These are phyloP conservation scores for Aphidoletes aphidimyza DNA, from an alignment of 2,888 invertebrate species.

Conservation along the genomic window DNA sequence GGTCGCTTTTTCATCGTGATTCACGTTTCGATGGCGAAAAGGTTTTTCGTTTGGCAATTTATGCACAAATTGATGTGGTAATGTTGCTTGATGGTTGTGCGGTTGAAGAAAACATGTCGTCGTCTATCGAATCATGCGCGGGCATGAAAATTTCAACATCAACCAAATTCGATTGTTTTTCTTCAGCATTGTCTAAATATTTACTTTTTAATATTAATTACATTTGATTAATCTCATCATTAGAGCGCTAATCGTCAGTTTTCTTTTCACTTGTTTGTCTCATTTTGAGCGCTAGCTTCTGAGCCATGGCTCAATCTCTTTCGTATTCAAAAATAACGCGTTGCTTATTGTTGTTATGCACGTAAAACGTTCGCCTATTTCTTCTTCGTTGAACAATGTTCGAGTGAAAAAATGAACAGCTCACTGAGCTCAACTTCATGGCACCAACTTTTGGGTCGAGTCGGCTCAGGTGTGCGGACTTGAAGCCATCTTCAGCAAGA, in stretches of 20 bases:
- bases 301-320: background rate
- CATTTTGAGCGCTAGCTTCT: no score
- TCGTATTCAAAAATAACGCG: background rate
- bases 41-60: background rate
- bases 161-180: constrained; percentile 5
- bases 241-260: constrained; percentile 17
- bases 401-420: background rate
- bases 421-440: background rate
- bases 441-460: background rate
- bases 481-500: background rate
- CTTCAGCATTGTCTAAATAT: background rate
- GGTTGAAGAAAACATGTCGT: no score
- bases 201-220: constrained; percentile 43
- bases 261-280: background rate
- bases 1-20: no score
- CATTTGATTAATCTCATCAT: constrained; percentile 36
- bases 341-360: background rate
- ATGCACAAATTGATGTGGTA: background rate
- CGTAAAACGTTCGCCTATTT: background rate
- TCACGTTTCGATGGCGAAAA: background rate
- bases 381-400: no score
- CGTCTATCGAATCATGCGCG: no score
- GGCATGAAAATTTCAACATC: no score
- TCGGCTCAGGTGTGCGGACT: no score
- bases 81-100: background rate